These are phyloP conservation scores for Vimba vimba DNA, from an alignment of 2,113 vertebrate genomes.

Conservation along the genomic window DNA sequence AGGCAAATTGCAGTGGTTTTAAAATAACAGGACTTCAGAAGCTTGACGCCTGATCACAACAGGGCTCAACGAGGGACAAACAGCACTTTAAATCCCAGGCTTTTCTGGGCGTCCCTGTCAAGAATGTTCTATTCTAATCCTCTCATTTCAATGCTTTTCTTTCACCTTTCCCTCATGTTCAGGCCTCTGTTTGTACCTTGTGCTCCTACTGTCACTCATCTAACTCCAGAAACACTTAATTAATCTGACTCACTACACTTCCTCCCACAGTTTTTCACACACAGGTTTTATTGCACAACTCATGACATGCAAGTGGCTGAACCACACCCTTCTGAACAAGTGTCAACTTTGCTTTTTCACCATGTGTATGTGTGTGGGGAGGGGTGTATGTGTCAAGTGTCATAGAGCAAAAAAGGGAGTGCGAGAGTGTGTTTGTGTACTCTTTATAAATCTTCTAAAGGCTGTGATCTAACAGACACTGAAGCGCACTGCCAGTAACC, in stretches of 20 bases:
- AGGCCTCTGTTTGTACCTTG: slow-evolving; percentile 29
- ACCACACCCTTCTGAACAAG: slow-evolving; percentile 59
- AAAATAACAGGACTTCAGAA: slow-evolving; percentile 54
- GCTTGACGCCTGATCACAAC: slow-evolving; percentile 36
- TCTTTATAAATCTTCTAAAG: slow-evolving; percentile 38
- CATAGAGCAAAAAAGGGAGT: slow-evolving; percentile 3
- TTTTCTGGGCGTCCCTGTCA: not conserved
- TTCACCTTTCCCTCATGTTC: slow-evolving; percentile 56
- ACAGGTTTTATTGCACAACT: slow-evolving; percentile 54
- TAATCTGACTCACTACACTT: slow-evolving; percentile 29
- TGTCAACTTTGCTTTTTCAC: slow-evolving; percentile 8
- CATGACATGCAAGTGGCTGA: slow-evolving; percentile 47
- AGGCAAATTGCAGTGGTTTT: slow-evolving; percentile 61
- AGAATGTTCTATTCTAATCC: slow-evolving; percentile 63
- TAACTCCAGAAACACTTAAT: not conserved
- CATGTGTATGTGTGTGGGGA: slow-evolving; percentile 53
- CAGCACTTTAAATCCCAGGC: slow-evolving; percentile 5
- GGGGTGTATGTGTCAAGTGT: slow-evolving; percentile 15
- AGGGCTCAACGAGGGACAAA: slow-evolving; percentile 47
- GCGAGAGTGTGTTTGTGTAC: not conserved
- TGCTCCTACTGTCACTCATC: slow-evolving; percentile 14
- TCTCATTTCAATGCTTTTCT: slow-evolving; percentile 54
- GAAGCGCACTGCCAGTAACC: slow-evolving; percentile 66
- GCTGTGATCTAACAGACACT: slow-evolving; percentile 58
- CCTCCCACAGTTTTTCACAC: slow-evolving; percentile 36